Conservation (phyloP, 1,140 invertebrate species). For the Calephelis nemesis region DNA sequence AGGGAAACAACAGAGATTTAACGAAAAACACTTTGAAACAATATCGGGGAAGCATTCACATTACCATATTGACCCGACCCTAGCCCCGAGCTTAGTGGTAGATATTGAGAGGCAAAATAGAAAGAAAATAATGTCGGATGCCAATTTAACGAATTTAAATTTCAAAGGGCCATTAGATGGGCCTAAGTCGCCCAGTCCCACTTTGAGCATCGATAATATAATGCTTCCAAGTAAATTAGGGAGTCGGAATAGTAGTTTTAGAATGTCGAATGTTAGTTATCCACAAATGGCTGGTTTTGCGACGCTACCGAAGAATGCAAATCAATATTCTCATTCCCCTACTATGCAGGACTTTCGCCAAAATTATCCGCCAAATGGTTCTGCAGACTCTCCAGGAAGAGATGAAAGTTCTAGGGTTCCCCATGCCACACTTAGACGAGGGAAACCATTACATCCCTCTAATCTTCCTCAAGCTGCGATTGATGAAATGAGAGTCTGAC, state of each 20-base stretch:
- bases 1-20: constrained; percentile 76
- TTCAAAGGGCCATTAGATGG: constrained; percentile 74
- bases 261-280: constrained; percentile 64
- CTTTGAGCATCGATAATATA: constrained; percentile 71
- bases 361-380: constrained; percentile 69
- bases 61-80: constrained; percentile 83
- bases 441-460: constrained; percentile 54
- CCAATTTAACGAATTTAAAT: constrained; percentile 63
- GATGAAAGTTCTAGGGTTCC: constrained; percentile 48
- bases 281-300: constrained; percentile 69
- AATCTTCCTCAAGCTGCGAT: constrained; percentile 86
- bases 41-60: constrained; percentile 83
- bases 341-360: constrained; percentile 70
- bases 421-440: constrained; percentile 70
- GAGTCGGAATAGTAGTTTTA: constrained; percentile 66
- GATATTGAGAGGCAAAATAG: constrained; percentile 86
- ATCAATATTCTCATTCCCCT: constrained; percentile 69
- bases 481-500: constrained; percentile 92
- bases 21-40: constrained; percentile 85
- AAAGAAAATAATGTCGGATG: constrained; percentile 69
- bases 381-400: constrained; percentile 50
- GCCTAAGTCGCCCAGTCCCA: constrained; percentile 73
- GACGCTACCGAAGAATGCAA: constrained; percentile 75
- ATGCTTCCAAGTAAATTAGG: constrained; percentile 75
- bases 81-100: constrained; percentile 86